Evolutionary conservation across 2,888 invertebrate genomes (phyloP), one percentile per base, ranked within the genome.

Genomic region (Cerastoderma edule): DNA sequence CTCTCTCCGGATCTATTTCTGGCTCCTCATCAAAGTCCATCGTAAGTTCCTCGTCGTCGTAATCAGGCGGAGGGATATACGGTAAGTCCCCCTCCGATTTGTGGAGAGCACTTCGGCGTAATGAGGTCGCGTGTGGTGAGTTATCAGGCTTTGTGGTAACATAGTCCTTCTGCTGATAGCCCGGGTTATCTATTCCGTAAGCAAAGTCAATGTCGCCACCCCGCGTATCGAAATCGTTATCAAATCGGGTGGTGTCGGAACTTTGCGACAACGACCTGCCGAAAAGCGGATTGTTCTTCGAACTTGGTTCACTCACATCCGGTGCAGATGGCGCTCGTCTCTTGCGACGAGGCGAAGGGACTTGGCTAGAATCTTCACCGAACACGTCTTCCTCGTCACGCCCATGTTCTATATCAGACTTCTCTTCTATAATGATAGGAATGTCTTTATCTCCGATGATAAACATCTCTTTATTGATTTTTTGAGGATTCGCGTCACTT

Each of bases 11-110:
- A 27, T 67, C 54, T 13, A 56, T 27, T 24, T 82, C 81, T 32
- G 56, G 33, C 53, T 79, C 77, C 27, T 76, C 83, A 0, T 83
- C 79, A 27, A 80, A 79, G 8, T 76, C 72, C 68, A 83, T 76
- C 19, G 83, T 80, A 10, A 72, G 48, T 70, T 81, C 85, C 24
- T 84, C 83, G 57, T 84, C 84, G 16, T 86, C 83, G 48, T 86
- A 86, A 69, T 86, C 86, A 0, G 86, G 86, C 10, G 79, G 78
- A 53, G 86, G 86, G 33, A 83, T 83, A 63, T 83, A 83, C n/a
- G 83, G 84, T 56, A 65, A 72, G 1, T 70, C 53, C 8, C 30
- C 53, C 5, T 39, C 63, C 24, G 5, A n/a, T 4, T 33, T 33
- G n/a, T 63, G 28, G 6, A n/a, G 44, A 13, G 32, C 33, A 10